Evolutionary conservation across 2,888 invertebrate genomes (phyloP), one percentile per base, ranked within the genome.

Genomic region (Merodon equestris): DNA sequence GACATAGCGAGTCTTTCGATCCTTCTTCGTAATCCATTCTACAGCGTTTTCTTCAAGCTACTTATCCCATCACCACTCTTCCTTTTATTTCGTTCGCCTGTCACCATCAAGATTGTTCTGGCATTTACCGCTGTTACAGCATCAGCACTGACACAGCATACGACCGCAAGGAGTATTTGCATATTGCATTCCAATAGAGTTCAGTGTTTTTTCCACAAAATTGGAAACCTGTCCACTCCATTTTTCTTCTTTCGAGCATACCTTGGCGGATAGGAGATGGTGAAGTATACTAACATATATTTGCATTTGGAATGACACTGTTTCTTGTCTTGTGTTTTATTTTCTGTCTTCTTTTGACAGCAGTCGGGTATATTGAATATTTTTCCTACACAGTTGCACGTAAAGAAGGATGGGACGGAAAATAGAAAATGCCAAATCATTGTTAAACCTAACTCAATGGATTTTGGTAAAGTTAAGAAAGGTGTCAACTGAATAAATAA

Each of bases 181-280:
- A 71, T 71, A 63, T 64, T 72, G 51, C 56, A 64, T 57, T 57
- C 51, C 57, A 51, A 61, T 50, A 47, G 15, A 45, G 19, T 71
- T 64, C 44, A 57, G 57, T 51, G 63, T 64, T 72, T n/a, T 71
- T 72, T 72, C 51, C 40, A 64, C 51, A 51, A 72, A 72, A 72
- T 72, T 64, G 71, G 57, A 72, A 64, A 72, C 63, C 71, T 72
- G 71, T 72, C 71, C 44, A 64, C 38, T 57, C 44, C 19, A 9
- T 38, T 71, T 42, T 44, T n/a, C 19, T 14, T 72, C 9, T 9
- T 15, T 36, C 45, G 45, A 47, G 47, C 14, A 14, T 38, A 53
- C 47, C 47, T 48, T 27, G 27, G 4, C 13, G 12, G 10, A 12
- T 42, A 7, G 42, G 42, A 13, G 13, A 13, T 42, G 13, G 10